These are phyloP conservation scores for Corbicula japonica DNA, from an alignment of 2,888 invertebrate species.

Conservation along the genomic window DNA sequence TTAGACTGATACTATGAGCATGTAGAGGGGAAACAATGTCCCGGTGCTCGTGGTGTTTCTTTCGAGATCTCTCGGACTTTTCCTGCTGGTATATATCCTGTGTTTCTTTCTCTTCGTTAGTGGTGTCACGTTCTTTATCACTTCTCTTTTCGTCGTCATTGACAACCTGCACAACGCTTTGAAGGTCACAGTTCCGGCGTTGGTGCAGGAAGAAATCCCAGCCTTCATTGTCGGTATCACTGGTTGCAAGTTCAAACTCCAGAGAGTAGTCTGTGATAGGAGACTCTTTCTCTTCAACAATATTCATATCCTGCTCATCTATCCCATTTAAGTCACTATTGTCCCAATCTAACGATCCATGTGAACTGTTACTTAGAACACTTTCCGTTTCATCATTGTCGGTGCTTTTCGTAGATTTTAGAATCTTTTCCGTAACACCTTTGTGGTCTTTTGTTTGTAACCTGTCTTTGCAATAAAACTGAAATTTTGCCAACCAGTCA, in stretches of 20 bases:
- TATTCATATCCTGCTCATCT: slow-evolving; percentile 69
- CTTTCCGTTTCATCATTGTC: slow-evolving; percentile 68
- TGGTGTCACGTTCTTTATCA: slow-evolving; percentile 37
- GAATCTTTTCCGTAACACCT: slow-evolving; percentile 73
- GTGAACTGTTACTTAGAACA: slow-evolving; percentile 63
- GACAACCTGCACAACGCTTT: slow-evolving; percentile 78
- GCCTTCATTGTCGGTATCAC: slow-evolving; percentile 76
- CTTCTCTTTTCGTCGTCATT: slow-evolving; percentile 48
- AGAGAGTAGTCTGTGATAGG: slow-evolving; percentile 78
- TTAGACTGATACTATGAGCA: slow-evolving; percentile 78
- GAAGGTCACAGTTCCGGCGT: slow-evolving; percentile 76
- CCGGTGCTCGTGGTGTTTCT: slow-evolving; percentile 51
- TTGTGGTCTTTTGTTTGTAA: slow-evolving; percentile 77
- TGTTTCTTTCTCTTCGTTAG: slow-evolving; percentile 44
- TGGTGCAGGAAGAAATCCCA: slow-evolving; percentile 81
- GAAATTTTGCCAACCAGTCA: slow-evolving; percentile 80
- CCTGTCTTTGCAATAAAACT: slow-evolving; percentile 79
- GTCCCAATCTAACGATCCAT: slow-evolving; percentile 73
- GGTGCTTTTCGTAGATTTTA: slow-evolving; percentile 51
- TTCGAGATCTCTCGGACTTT: slow-evolving; percentile 36
- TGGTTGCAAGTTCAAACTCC: slow-evolving; percentile 76
- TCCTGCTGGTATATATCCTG: slow-evolving; percentile 53
- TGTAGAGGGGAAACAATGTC: slow-evolving; percentile 79
- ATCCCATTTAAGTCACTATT: slow-evolving; percentile 71
- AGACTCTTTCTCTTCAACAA: slow-evolving; percentile 65